These are phyloP conservation scores for Tarsius wallacei DNA, from an alignment of 2,797 vertebrate species.

Conservation along the genomic window DNA sequence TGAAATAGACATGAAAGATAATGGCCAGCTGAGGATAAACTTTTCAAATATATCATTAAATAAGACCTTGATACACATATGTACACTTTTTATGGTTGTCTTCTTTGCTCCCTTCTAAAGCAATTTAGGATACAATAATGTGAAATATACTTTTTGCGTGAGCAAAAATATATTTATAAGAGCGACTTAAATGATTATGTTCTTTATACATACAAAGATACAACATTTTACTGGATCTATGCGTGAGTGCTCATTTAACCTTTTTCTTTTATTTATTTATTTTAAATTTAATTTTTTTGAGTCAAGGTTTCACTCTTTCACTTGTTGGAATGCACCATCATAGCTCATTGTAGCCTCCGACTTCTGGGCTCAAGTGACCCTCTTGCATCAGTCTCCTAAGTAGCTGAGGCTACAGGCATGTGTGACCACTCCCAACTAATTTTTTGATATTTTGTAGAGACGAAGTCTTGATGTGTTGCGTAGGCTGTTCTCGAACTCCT, in stretches of 20 bases:
- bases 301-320: no score
- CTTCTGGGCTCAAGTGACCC: no score
- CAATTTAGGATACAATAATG: neutral
- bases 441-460: no score
- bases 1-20: neutral
- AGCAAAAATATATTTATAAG: neutral
- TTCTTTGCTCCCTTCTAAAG: neutral
- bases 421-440: no score
- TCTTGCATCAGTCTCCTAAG: no score
- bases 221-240: neutral
- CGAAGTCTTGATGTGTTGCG: no score
- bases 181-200: conserved; percentile 13
- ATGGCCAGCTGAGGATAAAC: neutral
- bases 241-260: neutral
- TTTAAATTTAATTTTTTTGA: no score
- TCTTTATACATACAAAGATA: conserved; percentile 5
- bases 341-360: no score
- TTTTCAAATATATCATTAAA: neutral
- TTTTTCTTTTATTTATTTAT: neutral
- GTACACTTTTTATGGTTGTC: neutral
- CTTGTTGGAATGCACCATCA: no score
- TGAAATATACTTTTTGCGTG: neutral
- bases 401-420: no score
- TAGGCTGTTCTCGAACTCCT: no score
- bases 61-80: neutral